Evolutionary conservation across 2,888 invertebrate genomes (phyloP).

Genomic region (Masnerella sp.): DNA sequence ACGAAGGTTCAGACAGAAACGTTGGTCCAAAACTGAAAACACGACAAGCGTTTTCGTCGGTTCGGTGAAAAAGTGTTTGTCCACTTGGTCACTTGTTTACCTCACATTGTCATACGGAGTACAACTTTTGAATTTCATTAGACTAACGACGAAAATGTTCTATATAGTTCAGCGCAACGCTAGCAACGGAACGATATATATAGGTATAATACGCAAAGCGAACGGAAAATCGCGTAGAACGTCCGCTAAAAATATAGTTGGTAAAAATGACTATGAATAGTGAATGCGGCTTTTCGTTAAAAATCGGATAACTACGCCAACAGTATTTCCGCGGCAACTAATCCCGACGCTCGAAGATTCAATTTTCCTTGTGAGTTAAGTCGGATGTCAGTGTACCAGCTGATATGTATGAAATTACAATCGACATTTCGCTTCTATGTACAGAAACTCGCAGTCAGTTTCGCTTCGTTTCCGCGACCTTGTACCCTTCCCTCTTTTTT

Average conservation of each 20-base stretch:
- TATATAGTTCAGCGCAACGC: not conserved
- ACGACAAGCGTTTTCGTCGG: too few relatives aligned
- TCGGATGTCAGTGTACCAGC: conserved; percentile 35
- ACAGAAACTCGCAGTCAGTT: conserved; percentile 41
- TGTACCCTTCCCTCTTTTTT: not conserved
- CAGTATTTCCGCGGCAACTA: conserved; percentile 37
- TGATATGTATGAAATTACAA: conserved; percentile 53
- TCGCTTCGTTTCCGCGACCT: conserved; percentile 25
- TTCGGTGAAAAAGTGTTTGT: too few relatives aligned
- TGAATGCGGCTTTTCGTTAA: conserved; percentile 11
- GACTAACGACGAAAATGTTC: too few relatives aligned
- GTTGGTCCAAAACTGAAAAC: too few relatives aligned
- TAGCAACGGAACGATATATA: too few relatives aligned
- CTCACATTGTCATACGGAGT: too few relatives aligned
- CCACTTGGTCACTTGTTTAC: too few relatives aligned
- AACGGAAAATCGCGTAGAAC: not conserved
- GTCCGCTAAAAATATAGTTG: conserved; percentile 34
- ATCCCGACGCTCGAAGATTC: conserved; percentile 33
- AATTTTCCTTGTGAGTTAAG: conserved; percentile 31
- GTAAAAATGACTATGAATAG: conserved; percentile 42
- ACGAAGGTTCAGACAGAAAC: too few relatives aligned
- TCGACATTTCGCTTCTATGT: conserved; percentile 31
- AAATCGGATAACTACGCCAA: conserved; percentile 33
- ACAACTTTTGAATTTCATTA: too few relatives aligned
- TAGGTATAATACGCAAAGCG: conserved; percentile 24